phyloP scores from a whole-genome alignment of 1,140 invertebrate genomes.

The Spodoptera frugiperda region DNA sequence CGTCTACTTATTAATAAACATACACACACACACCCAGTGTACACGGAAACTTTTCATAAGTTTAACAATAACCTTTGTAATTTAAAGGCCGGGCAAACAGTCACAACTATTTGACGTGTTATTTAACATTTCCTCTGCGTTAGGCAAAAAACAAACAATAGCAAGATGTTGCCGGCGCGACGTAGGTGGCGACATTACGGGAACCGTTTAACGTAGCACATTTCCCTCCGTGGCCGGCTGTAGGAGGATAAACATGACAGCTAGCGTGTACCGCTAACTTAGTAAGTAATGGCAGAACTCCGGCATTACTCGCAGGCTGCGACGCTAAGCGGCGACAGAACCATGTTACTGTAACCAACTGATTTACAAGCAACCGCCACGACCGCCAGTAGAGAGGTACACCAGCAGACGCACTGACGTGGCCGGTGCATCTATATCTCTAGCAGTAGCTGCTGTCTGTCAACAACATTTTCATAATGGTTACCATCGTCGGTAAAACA shows the following conservation, averaged over 20 bases:
- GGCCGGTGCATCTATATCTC: too few relatives aligned
- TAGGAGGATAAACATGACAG: constrained; percentile 38
- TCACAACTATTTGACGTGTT: too few relatives aligned
- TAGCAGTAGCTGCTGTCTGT: too few relatives aligned
- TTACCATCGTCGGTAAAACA: too few relatives aligned
- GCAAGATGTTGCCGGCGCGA: constrained; percentile 6
- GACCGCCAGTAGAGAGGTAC: not conserved
- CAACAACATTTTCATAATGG: too few relatives aligned
- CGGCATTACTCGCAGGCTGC: constrained; percentile 7
- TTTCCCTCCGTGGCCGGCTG: not conserved
- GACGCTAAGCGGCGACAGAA: constrained; percentile 10
- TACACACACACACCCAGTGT: too few relatives aligned
- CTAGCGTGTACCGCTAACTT: not conserved
- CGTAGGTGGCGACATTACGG: constrained; percentile 39
- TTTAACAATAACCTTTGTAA: too few relatives aligned
- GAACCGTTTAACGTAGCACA: constrained; percentile 16
- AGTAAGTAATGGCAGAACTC: constrained; percentile 6
- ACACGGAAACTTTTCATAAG: too few relatives aligned
- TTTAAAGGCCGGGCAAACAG: too few relatives aligned
- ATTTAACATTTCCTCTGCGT: not conserved
- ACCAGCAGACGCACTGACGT: too few relatives aligned
- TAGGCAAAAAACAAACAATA: not conserved
- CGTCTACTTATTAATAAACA: too few relatives aligned
- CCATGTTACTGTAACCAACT: constrained; percentile 7
- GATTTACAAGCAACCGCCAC: constrained; percentile 1